Conservation (phyloP, 2,888 invertebrate genomes). For the Sphecodes monilicornis region DNA sequence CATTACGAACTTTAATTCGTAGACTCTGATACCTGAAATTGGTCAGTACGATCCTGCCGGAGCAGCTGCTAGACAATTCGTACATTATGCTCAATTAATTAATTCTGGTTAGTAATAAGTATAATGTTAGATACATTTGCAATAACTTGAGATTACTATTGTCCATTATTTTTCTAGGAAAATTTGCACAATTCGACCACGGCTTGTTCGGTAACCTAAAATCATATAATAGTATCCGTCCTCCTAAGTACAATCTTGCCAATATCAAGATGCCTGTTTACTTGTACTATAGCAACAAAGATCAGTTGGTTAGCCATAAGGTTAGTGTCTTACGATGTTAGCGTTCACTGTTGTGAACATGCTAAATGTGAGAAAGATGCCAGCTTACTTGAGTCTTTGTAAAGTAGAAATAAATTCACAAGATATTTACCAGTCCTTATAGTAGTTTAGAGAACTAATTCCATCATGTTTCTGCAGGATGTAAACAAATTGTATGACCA, state of each 20-base stretch:
- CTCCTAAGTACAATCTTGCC: slow-evolving; percentile 77
- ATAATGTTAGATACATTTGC: neutral
- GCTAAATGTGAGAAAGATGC: no score
- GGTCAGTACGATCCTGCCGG: slow-evolving; percentile 80
- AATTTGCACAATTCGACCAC: slow-evolving; percentile 78
- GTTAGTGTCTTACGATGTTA: slow-evolving; percentile 47
- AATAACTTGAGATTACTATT: neutral
- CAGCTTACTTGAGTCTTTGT: neutral
- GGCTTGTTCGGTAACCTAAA: slow-evolving; percentile 72
- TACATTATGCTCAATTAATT: slow-evolving; percentile 79
- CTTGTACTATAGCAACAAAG: slow-evolving; percentile 76
- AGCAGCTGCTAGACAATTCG: slow-evolving; percentile 78
- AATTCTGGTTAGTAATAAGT: slow-evolving; percentile 73
- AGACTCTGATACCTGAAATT: slow-evolving; percentile 79
- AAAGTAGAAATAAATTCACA: neutral
- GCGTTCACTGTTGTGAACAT: no score
- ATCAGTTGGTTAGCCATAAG: slow-evolving; percentile 73
- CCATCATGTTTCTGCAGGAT: slow-evolving; percentile 80
- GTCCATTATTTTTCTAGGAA: slow-evolving; percentile 64
- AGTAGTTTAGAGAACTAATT: neutral
- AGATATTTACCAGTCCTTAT: neutral
- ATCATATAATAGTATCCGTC: slow-evolving; percentile 70
- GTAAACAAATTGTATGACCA: slow-evolving; percentile 85
- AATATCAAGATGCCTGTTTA: slow-evolving; percentile 77
- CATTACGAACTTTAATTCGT: slow-evolving; percentile 23